Evolutionary conservation across 2,888 invertebrate species (phyloP), one percentile per base, ranked within the genome.

Genomic region (Dryobotodes eremita): DNA sequence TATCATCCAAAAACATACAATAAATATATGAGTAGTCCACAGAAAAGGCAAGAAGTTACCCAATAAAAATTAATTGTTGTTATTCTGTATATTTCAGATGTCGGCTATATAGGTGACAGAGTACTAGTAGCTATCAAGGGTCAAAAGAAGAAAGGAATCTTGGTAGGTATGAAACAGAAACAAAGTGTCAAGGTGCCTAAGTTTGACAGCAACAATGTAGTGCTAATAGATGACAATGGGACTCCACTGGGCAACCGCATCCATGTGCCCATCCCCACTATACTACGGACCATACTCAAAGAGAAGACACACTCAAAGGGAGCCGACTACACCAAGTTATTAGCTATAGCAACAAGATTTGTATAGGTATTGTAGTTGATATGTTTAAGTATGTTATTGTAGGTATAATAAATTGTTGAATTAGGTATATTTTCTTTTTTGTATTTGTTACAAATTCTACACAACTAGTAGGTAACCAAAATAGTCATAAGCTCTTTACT

Each of bases 121-220:
- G 98, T 99, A 11, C 93, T 99, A 90, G 98, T 99, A 23, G 99
- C 99, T 6, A 98, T 99, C 83, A 98, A 98, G 95, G 99, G 99
- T 8, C 98, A 99, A 94, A 99, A 99, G 97, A 99, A 99, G 92
- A 99, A 98, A 93, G 99, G 98, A 10, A 98, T 99, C 83, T 97
- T 96, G 1, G 96, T 96, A 5, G 99, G 99, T 0, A 96, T 99
- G 71, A 99, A 98, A 92, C 98, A 98, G 92, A 98, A 97, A 74
- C 99, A 99, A 93, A 97, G 97, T 77, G 95, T 98, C 0, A 98
- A 98, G 94, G 97, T 99, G 59, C 99, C 99, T 0, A 98, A 98
- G 93, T 99, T 98, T 94, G 99, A 99, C 94, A 98, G 98, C 91
- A 99, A 99, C 93, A 99, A 99, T 95, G 96, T 99, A 75, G 99